These are phyloP conservation scores for Gasterosteus nipponicus DNA, from an alignment of 2,113 vertebrate species.

Conservation along the genomic window DNA sequence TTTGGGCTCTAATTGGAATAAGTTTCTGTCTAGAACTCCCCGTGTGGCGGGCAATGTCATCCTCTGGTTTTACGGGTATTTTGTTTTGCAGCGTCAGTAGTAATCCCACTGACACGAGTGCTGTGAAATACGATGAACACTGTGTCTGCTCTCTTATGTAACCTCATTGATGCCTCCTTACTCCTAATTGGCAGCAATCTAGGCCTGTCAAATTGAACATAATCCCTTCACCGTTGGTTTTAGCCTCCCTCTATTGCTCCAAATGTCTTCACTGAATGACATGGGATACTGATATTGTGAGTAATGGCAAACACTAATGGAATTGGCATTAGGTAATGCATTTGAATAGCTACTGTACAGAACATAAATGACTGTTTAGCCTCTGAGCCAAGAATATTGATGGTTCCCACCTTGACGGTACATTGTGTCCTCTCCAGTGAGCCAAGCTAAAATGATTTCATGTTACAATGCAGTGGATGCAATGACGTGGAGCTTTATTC, in stretches of 20 bases:
- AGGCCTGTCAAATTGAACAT: constrained; percentile 64
- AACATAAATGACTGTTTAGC: constrained; percentile 45
- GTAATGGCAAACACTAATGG: constrained; percentile 65
- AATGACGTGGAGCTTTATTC: constrained; percentile 56
- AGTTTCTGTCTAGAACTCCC: constrained; percentile 32
- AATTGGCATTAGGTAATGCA: constrained; percentile 63
- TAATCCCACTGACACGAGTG: constrained; percentile 10
- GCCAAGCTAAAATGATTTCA: constrained; percentile 45
- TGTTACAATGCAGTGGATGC: constrained; percentile 60
- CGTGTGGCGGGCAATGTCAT: constrained; percentile 31
- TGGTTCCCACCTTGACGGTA: constrained; percentile 43
- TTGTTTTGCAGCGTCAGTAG: constrained; percentile 60
- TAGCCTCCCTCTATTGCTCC: constrained; percentile 42
- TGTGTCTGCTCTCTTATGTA: constrained; percentile 53
- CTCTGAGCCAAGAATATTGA: constrained; percentile 50
- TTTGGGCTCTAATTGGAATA: constrained; percentile 62
- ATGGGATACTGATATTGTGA: constrained; percentile 61
- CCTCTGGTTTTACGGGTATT: constrained; percentile 54
- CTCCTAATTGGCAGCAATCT: constrained; percentile 69
- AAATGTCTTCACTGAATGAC: constrained; percentile 62
- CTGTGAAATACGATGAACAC: constrained; percentile 43
- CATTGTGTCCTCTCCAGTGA: constrained; percentile 40
- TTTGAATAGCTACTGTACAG: constrained; percentile 53
- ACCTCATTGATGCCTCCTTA: constrained; percentile 61
- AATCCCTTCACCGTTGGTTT: constrained; percentile 58